A percentile compares a stretch with the other conserved stretches of the same genome.
These are phyloP conservation scores for Thymelicus lineola DNA, from an alignment of 2,888 invertebrate genomes.

Conservation along the genomic window DNA sequence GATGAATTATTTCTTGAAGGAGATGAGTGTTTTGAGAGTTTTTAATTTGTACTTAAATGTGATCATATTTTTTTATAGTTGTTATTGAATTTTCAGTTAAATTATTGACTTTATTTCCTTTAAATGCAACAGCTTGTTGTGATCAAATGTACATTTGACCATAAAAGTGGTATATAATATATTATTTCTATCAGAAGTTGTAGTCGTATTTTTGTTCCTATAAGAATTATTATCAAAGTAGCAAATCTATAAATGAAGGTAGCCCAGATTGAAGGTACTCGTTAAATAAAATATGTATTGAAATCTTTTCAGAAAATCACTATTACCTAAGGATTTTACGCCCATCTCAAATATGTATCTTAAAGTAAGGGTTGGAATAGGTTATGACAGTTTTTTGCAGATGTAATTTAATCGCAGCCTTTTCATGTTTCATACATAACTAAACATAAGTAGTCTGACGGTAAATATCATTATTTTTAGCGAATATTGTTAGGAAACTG, in stretches of 20 bases:
- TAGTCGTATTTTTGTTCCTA: constrained; percentile 8
- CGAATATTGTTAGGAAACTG: constrained; percentile 64
- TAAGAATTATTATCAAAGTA: constrained; percentile 9
- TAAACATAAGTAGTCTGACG: constrained; percentile 54
- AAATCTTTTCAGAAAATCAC: constrained; percentile 11
- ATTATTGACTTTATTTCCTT: background rate
- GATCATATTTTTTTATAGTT: background rate
- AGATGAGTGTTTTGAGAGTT: too few species aligned
- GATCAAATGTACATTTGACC: constrained; percentile 3
- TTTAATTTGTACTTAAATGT: background rate
- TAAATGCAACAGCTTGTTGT: background rate
- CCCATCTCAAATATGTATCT: constrained; percentile 33
- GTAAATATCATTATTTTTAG: constrained; percentile 60
- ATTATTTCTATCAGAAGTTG: constrained; percentile 1
- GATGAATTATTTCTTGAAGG: too few species aligned
- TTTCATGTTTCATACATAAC: constrained; percentile 43
- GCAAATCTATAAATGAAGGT: constrained; percentile 17
- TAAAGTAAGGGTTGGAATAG: constrained; percentile 19
- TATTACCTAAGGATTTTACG: constrained; percentile 5
- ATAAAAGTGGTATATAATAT: constrained; percentile 9
- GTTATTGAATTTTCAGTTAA: too few species aligned
- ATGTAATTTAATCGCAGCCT: constrained; percentile 28
- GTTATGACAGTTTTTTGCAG: constrained; percentile 8
- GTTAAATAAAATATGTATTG: constrained; percentile 3
- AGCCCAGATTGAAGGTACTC: constrained; percentile 28